Evolutionary conservation across 2,113 vertebrate species (phyloP).

Genomic region (Nothocercus julius): DNA sequence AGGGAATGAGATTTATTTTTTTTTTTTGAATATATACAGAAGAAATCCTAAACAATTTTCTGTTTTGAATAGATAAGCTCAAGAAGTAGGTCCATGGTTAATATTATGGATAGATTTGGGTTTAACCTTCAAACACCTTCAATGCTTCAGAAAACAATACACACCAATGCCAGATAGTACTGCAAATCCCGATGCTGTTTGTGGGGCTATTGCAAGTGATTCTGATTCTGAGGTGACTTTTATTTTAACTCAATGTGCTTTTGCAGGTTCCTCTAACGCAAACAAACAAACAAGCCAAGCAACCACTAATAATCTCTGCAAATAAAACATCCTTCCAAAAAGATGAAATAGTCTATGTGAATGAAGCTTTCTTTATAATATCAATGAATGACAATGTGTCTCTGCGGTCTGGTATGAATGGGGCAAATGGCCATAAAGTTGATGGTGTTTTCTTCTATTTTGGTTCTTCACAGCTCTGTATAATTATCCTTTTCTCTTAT

Average conservation of each 20-base stretch:
- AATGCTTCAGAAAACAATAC: background rate
- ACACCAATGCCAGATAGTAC: background rate
- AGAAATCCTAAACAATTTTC: background rate
- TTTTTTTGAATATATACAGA: background rate
- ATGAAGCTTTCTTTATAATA: background rate
- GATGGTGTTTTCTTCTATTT: background rate
- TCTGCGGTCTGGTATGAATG: background rate
- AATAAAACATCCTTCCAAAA: constrained; percentile 34
- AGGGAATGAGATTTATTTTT: background rate
- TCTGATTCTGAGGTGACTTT: constrained; percentile 32
- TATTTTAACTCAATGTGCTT: constrained; percentile 48
- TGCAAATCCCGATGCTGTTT: background rate
- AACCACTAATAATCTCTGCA: background rate
- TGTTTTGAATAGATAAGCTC: background rate
- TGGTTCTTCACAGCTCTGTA: background rate
- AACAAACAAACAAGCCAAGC: constrained; percentile 46
- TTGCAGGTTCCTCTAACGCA: constrained; percentile 27
- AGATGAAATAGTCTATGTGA: background rate
- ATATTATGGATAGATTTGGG: background rate
- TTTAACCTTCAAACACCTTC: background rate
- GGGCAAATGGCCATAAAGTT: background rate
- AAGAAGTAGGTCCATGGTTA: background rate
- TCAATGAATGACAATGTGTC: background rate
- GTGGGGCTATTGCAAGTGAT: background rate
- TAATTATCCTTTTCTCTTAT: background rate